These are phyloP conservation scores for Chamaetylas fuelleborni DNA, from an alignment of 2,113 vertebrate genomes.

Conservation along the genomic window DNA sequence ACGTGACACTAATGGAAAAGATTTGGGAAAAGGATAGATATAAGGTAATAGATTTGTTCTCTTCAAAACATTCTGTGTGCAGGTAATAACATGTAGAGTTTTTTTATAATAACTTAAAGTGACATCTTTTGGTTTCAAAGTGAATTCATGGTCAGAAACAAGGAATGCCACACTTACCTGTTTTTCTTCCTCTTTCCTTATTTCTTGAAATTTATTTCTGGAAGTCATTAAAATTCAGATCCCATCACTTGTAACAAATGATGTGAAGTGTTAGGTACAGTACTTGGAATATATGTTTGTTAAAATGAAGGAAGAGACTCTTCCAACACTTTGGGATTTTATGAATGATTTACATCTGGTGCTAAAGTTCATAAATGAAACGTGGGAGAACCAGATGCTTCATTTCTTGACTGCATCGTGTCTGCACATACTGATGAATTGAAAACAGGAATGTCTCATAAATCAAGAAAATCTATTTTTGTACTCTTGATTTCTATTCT, in stretches of 20 bases:
- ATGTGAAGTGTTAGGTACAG: conserved; percentile 62
- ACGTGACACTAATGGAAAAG: conserved; percentile 40
- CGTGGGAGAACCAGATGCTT: conserved; percentile 77
- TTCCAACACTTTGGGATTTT: conserved; percentile 74
- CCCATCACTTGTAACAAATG: conserved; percentile 65
- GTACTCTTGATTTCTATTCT: conserved; percentile 73
- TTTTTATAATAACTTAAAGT: not conserved
- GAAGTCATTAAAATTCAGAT: conserved; percentile 68
- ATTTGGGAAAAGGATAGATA: conserved; percentile 44
- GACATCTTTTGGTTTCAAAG: conserved; percentile 42
- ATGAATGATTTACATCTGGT: conserved; percentile 82
- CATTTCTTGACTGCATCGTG: conserved; percentile 68
- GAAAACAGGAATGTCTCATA: conserved; percentile 72
- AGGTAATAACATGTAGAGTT: conserved; percentile 30
- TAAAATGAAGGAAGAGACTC: conserved; percentile 67
- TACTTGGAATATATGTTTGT: conserved; percentile 67
- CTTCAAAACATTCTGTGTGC: not conserved
- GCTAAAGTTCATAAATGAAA: conserved; percentile 80
- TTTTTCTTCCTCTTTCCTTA: not conserved
- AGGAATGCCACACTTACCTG: conserved; percentile 13
- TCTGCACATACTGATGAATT: conserved; percentile 76
- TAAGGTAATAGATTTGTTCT: not conserved
- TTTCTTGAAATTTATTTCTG: conserved; percentile 58
- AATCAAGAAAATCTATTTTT: conserved; percentile 75
- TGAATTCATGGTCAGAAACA: conserved; percentile 12